Evolutionary conservation across 2,888 invertebrate species (phyloP), one percentile per base, ranked within the genome.

Genomic region (Acronicta leporina): DNA sequence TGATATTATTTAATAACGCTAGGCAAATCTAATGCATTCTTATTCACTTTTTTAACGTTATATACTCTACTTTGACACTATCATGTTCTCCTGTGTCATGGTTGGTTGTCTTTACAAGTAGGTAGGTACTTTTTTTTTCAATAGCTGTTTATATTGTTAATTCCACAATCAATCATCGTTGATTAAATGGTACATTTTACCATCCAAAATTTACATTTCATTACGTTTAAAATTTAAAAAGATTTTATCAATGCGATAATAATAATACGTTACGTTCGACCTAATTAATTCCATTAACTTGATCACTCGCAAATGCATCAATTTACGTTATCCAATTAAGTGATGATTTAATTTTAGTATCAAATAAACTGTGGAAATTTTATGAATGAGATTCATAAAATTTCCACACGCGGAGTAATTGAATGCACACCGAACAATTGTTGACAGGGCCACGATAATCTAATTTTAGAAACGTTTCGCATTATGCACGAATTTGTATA

Each of bases 261-360:
- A 51, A 65, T 49, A 30, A 15, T 13, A 51, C 47, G 10, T 25
- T 38, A 46, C 67, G 64, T 71, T 79, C 70, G 63, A 50, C 63
- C 72, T 81, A 82, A 87, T 86, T 84, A 82, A 84, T 80, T 82
- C 73, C 86, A 87, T 87, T 82, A 84, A 78, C 68, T 77, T 77
- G 62, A 53, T 61, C 77, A 69, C 73, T 80, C 72, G 66, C 77
- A 81, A 86, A 85, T 82, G 83, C 85, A 88, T 84, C 80, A 82
- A 85, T 86, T 87, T 82, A 63, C 75, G 74, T 78, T 71, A 80
- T 79, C 71, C 80, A 81, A 83, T 81, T 84, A 83, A 73, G 62
- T 75, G 75, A 80, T 82, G 79, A 87, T 85, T 83, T 80, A 81
- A 87, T 86, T 84, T 82, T 58, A 77, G 67, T 71, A 75, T 79